A percentile compares a stretch with the other conserved stretches of the same genome.
Conservation (phyloP, 1,140 invertebrate genomes). For the Coelopa frigida region DNA sequence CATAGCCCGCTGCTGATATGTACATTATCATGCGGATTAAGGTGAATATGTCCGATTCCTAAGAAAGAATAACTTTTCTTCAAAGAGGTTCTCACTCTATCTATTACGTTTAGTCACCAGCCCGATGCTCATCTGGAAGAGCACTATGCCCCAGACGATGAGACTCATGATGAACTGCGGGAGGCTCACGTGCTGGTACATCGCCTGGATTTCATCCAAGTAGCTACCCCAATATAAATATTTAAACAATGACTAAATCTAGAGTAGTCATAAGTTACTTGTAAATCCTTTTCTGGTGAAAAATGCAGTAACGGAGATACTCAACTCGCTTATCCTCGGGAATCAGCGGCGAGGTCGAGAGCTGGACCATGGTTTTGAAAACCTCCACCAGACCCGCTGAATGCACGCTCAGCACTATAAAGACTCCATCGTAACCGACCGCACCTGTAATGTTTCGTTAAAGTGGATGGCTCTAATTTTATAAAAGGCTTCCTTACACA, state of each 20-base stretch:
- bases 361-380: constrained; percentile 24
- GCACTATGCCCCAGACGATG: constrained; percentile 25
- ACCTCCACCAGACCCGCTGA: constrained; percentile 26
- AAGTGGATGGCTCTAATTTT: too few species aligned
- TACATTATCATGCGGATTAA: constrained; percentile 34
- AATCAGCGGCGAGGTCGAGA: constrained; percentile 24
- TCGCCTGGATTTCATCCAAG: constrained; percentile 25
- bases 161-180: constrained; percentile 34
- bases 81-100: too few species aligned
- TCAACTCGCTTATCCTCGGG: constrained; percentile 24
- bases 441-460: constrained; percentile 27
- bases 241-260: too few species aligned
- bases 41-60: constrained; percentile 9
- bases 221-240: constrained; percentile 9
- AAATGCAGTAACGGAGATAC: constrained; percentile 32
- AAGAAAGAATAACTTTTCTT: too few species aligned
- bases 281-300: constrained; percentile 29
- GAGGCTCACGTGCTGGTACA: constrained; percentile 26
- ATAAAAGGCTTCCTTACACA: too few species aligned
- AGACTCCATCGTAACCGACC: constrained; percentile 34
- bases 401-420: constrained; percentile 33
- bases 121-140: constrained; percentile 36
- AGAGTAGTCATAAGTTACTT: constrained; percentile 11
- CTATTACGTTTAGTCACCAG: too few species aligned
- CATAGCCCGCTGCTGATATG: constrained; percentile 25